Conservation (phyloP, 1,140 invertebrate species). For the Drosophila bipectinata region DNA sequence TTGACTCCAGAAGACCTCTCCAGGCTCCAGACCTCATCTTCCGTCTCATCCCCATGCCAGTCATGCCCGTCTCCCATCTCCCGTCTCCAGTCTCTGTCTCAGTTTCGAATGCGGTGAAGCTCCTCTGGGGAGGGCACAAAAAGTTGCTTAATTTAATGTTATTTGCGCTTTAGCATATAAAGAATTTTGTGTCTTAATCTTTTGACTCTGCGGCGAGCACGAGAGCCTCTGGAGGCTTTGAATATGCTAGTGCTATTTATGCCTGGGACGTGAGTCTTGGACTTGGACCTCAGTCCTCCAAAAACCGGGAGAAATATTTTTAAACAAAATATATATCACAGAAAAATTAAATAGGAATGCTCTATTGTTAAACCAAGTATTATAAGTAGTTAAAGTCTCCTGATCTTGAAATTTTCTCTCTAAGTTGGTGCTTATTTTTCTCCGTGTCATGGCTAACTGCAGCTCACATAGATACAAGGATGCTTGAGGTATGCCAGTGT, state of each 20-base stretch:
- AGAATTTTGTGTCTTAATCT: slow-evolving; percentile 84
- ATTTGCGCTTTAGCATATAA: slow-evolving; percentile 84
- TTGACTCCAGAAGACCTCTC: slow-evolving; percentile 33
- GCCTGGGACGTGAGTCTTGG: slow-evolving; percentile 66
- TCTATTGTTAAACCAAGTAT: not conserved
- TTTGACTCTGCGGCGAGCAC: slow-evolving; percentile 75
- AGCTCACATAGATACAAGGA: slow-evolving; percentile 10
- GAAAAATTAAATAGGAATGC: not conserved
- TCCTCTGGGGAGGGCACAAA: slow-evolving; percentile 60
- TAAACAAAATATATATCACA: not conserved
- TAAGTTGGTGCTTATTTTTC: not conserved
- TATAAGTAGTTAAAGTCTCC: not conserved
- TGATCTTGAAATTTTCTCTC: not conserved
- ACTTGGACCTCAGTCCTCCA: slow-evolving; percentile 11
- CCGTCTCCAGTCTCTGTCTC: slow-evolving; percentile 5
- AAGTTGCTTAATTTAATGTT: slow-evolving; percentile 84
- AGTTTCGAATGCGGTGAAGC: slow-evolving; percentile 23
- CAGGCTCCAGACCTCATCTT: slow-evolving; percentile 9
- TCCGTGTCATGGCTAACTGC: slow-evolving; percentile 56
- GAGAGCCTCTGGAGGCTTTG: slow-evolving; percentile 66
- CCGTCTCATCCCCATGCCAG: not conserved
- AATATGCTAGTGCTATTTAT: slow-evolving; percentile 83
- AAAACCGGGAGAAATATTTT: slow-evolving; percentile 18
- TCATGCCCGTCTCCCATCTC: not conserved
- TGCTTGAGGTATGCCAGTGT: slow-evolving; percentile 26